Conservation (phyloP, 2,888 invertebrate genomes). For the Tipula lateralis region DNA sequence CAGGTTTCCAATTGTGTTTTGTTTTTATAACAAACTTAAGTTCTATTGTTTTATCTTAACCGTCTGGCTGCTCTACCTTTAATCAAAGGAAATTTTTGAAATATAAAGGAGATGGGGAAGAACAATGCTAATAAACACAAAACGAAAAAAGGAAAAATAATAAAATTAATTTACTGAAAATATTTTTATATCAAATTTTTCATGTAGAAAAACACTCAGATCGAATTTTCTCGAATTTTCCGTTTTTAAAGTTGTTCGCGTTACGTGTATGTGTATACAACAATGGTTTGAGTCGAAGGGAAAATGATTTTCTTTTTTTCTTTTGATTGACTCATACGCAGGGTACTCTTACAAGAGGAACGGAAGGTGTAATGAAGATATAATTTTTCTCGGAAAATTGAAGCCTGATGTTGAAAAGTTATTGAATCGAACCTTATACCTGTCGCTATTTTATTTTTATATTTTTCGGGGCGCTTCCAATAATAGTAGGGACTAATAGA, state of each 20-base stretch:
- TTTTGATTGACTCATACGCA: background rate
- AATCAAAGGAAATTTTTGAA: background rate
- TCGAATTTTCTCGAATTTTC: background rate
- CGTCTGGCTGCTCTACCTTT: background rate
- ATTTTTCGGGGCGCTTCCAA: background rate
- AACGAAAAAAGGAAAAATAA: background rate
- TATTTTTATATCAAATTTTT: slow-evolving; percentile 9
- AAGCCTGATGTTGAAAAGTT: background rate
- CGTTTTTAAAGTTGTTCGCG: background rate
- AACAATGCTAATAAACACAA: background rate
- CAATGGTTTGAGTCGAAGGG: background rate
- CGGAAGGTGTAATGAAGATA: background rate
- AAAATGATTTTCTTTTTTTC: background rate
- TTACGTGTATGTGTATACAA: background rate
- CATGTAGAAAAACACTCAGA: slow-evolving; percentile 2
- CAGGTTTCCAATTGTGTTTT: no score
- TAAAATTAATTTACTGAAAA: slow-evolving; percentile 19
- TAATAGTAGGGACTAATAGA: background rate
- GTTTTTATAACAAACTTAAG: no score
- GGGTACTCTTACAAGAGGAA: background rate
- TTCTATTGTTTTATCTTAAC: background rate
- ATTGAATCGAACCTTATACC: slow-evolving; percentile 9
- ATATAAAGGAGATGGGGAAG: background rate
- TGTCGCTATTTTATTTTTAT: background rate
- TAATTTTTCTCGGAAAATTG: background rate